Base-by-base conservation (phyloP, 2,113 vertebrate genomes). In the Maccullochella peelii region DNA sequence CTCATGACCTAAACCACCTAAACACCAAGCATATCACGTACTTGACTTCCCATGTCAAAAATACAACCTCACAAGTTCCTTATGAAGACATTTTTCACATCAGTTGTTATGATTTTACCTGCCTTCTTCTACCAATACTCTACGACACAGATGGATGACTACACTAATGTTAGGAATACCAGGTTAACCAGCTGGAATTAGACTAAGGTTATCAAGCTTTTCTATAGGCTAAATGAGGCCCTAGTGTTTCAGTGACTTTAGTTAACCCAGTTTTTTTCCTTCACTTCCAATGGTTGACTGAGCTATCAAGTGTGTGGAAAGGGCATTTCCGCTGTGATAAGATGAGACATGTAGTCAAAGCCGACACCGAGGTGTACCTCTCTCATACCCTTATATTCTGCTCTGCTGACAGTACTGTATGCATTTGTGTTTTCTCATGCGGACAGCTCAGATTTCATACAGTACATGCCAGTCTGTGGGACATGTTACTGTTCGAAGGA, bases 351-450 rank as follows among this genome's bases (percentile, higher is more conserved):
- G 81, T 21, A 65, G 76, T 58, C 85, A 55, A 80, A 16, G 0
- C 71, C 67, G 81, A 85, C 76, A 73, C 81, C 1, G 8, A 58
- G 33, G 71, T 38, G 62, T 25, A 80, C 70, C 75, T 86, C 70
- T 77, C 47, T 79, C 72, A 21, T 21, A 59, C 88, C 90, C 86
- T 77, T 6, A 86, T 91, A 91, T 89, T 86, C 77, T 77, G 90
- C 90, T 89, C 90, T 42, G 85, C 76, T 72, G 86, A 72, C 38
- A 40, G 70, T 8, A 47, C 74, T 38, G 62, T 44, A 87, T 86
- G 83, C 68, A 44, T 79, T 81, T 49, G 57, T 65, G 80, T 82
- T 81, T 85, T 58, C 69, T 75, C 86, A 66, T 77, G 78, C 33
- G 0, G 57, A 65, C 38, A 69, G 85, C 82, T 93, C 77, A 54